Conservation (phyloP, 2,888 invertebrate species). For the Sinopyrophorus schimmeli region DNA sequence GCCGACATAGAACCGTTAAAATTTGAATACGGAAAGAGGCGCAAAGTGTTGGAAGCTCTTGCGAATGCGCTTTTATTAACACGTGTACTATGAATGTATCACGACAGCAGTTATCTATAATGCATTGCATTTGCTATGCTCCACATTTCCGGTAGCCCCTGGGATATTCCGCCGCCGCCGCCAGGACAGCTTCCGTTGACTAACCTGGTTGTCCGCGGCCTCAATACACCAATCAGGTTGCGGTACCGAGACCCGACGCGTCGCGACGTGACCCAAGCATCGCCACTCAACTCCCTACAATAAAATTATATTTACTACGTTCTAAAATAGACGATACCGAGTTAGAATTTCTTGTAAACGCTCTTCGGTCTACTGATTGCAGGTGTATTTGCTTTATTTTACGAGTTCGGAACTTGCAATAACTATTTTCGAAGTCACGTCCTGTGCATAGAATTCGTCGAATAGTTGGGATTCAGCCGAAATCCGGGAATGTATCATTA, state of each 20-base stretch:
- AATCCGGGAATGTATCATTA: too few species aligned
- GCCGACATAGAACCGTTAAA: not conserved
- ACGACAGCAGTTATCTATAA: slow-evolving; percentile 29
- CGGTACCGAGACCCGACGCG: slow-evolving; percentile 35
- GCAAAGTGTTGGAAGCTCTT: too few species aligned
- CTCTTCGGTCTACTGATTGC: too few species aligned
- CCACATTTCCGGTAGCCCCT: slow-evolving; percentile 31
- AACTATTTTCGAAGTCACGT: too few species aligned
- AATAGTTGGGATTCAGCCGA: too few species aligned
- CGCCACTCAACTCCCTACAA: slow-evolving; percentile 23
- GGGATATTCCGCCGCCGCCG: slow-evolving; percentile 33
- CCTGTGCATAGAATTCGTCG: too few species aligned
- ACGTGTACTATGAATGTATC: slow-evolving; percentile 21
- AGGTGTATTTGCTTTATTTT: too few species aligned
- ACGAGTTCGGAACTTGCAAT: too few species aligned
- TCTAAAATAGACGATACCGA: too few species aligned
- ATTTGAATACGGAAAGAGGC: too few species aligned
- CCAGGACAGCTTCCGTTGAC: slow-evolving; percentile 39
- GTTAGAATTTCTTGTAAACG: too few species aligned
- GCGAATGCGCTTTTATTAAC: slow-evolving; percentile 19
- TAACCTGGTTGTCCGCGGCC: slow-evolving; percentile 43
- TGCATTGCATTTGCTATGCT: slow-evolving; percentile 28
- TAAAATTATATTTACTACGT: slow-evolving; percentile 32
- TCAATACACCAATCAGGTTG: slow-evolving; percentile 45
- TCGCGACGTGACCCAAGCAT: slow-evolving; percentile 38